phyloP scores from a whole-genome alignment of 2,797 vertebrate genomes.

The Ateles fusciceps region DNA sequence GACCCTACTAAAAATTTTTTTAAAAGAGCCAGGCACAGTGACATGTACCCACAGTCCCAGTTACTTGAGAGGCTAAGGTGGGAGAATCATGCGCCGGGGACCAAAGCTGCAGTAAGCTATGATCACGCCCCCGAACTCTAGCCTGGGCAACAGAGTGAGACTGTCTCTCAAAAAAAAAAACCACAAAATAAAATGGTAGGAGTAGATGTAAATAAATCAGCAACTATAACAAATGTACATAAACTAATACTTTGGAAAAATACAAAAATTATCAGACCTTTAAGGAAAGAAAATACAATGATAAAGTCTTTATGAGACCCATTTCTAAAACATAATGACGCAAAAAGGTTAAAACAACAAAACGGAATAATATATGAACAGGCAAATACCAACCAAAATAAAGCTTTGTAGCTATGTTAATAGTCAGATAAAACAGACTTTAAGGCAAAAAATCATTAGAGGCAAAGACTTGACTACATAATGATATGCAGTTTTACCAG shows the following conservation, averaged over 20 bases:
- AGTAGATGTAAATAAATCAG: neutral
- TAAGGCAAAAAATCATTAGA: neutral
- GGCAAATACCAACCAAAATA: neutral
- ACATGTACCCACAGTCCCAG: neutral
- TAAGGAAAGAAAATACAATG: conserved; percentile 6
- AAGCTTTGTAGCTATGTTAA: neutral
- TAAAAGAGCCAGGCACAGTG: neutral
- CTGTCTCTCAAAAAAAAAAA: neutral
- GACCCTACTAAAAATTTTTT: neutral
- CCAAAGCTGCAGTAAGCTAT: neutral
- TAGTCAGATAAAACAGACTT: neutral
- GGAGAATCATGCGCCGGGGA: neutral
- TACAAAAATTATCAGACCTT: conserved; percentile 15
- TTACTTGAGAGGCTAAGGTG: neutral
- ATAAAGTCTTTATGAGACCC: neutral
- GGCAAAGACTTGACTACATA: neutral
- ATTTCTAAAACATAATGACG: conserved; percentile 27
- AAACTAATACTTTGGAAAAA: neutral
- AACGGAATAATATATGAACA: neutral
- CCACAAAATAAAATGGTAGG: neutral
- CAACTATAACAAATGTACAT: neutral
- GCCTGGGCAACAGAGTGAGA: neutral
- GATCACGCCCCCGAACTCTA: neutral
- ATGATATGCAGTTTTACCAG: neutral
- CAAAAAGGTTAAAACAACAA: neutral